Base-by-base conservation (phyloP, 2,888 invertebrate species). In the Synanthedon andrenaeformis region DNA sequence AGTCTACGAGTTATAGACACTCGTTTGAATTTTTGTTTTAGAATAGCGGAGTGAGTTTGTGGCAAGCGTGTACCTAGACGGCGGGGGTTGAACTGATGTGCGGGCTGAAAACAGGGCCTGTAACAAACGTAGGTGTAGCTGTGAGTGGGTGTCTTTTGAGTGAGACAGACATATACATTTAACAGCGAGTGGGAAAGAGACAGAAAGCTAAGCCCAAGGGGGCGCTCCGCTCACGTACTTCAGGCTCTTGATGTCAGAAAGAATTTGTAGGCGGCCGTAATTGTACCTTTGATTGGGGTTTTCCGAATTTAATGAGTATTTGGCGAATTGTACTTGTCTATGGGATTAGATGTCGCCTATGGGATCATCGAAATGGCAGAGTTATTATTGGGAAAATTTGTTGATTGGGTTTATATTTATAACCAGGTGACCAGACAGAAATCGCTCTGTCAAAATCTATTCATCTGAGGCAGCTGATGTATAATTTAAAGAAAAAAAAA, bases 231-330 rank as follows among this genome's bases (percentile, higher is more conserved):
- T 73, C 72, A 72, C 75, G 76, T 76, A 76, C 69, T 23, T 65
- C 60, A 35, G 14, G 59, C 59, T 68, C 66, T 69, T 55, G 62
- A 65, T 66, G 69, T 62, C 72, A 78, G 79, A 75, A 79, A 76
- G 76, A 78, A 76, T 73, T 81, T 76, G 81, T 80, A 79, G 81
- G 82, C 82, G 80, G 76, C 67, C 62, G 75, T 75, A 74, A 76
- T 76, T 75, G 70, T 76, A 76, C 71, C 72, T 72, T 68, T 74
- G 74, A 81, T 77, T 76, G 74, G 72, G 77, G 72, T 72, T 74
- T 70, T 74, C 76, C 70, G 72, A 78, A 75, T 79, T 79, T 74
- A 74, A 78, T 76, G 76, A 73, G 69, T 68, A 13, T 45, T 45
- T 45, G 45, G 14, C 45, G 45, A 35, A 35, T 10, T 8, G n/a